Percentiles rank a stretch among this genome's conserved stretches.
Evolutionary conservation across 2,113 vertebrate genomes (phyloP).

Genomic region (Catharus fuscescens): DNA sequence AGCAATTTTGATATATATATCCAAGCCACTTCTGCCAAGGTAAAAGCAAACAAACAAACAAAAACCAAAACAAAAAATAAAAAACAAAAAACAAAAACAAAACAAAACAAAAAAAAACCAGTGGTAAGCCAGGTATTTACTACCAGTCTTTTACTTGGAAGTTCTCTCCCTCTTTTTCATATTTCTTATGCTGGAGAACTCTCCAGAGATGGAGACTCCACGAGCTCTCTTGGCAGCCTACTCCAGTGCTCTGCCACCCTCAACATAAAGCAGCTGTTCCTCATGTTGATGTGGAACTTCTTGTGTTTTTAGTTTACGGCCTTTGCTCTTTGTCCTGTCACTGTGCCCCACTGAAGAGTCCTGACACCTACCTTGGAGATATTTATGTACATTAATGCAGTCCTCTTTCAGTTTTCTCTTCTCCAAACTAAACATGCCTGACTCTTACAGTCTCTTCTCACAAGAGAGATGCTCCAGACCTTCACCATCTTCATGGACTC

Average conservation of each 20-base stretch:
- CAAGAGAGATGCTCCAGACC: no score
- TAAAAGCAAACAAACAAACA: no score
- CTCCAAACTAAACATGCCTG: background rate
- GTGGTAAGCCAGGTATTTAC: background rate
- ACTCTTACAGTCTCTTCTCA: background rate
- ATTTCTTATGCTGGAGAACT: background rate
- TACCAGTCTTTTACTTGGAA: background rate
- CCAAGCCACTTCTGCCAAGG: background rate
- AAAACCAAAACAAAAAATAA: accelerated
- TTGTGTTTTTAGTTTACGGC: background rate
- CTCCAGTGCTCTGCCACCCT: background rate
- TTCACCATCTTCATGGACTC: background rate
- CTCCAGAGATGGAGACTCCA: background rate
- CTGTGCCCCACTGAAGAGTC: background rate
- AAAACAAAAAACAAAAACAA: no score
- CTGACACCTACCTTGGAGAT: background rate
- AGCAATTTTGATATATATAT: background rate
- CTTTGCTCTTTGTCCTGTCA: background rate
- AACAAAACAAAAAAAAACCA: no score
- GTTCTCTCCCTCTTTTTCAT: background rate
- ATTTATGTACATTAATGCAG: background rate
- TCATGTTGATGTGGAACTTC: background rate
- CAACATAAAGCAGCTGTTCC: background rate
- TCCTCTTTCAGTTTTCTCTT: background rate
- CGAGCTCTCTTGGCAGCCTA: accelerated